Evolutionary conservation across 2,797 vertebrate genomes (phyloP).

Genomic region (Poeciliopsis infans): DNA sequence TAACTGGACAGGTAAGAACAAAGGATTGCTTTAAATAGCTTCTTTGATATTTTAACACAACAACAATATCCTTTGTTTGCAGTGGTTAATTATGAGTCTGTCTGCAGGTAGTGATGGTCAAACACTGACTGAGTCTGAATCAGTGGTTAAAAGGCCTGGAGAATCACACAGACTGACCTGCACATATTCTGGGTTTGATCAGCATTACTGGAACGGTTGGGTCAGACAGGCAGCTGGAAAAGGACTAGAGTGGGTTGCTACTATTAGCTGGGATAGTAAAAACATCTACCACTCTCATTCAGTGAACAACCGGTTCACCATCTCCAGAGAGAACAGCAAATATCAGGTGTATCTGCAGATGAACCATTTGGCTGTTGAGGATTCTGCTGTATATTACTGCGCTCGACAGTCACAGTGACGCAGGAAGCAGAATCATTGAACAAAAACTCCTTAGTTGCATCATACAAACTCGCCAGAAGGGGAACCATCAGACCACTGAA

Average conservation of each 20-base stretch:
- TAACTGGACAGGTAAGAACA: slow-evolving; percentile 7
- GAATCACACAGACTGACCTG: neutral
- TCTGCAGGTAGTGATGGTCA: neutral
- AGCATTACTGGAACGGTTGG: neutral
- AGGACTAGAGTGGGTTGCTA: neutral
- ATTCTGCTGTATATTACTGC: neutral
- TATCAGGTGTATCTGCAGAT: neutral
- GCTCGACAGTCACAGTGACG: neutral
- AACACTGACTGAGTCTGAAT: neutral
- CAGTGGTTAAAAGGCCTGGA: neutral
- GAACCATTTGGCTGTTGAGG: neutral
- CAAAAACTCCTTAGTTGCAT: neutral
- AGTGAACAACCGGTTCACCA: neutral
- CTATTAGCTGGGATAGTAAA: neutral
- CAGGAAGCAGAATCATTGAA: neutral
- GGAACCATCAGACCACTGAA: neutral
- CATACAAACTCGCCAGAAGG: neutral
- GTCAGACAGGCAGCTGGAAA: neutral
- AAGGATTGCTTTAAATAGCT: neutral
- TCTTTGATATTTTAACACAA: neutral
- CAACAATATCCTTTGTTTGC: too few species aligned
- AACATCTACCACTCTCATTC: neutral
- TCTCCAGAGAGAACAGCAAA: neutral
- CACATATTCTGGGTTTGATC: neutral
- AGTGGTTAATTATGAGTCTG: too few species aligned